Evolutionary conservation across 2,113 vertebrate genomes (phyloP).

Genomic region (Etia nguti): DNA sequence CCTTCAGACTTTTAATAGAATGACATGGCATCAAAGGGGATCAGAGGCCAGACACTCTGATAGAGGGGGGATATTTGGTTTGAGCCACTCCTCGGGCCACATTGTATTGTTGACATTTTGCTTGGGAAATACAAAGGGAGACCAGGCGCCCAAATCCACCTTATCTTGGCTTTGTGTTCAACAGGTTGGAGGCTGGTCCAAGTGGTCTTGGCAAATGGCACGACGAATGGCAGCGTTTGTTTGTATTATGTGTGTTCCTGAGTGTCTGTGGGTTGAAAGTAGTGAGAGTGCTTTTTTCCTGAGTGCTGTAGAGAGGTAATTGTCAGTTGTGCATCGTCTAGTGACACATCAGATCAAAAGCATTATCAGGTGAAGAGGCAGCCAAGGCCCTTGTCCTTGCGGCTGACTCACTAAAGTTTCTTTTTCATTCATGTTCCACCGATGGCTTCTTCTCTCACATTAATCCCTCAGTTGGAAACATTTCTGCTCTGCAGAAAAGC

Average conservation of each 20-base stretch:
- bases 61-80: conserved; percentile 20
- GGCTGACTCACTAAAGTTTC: not conserved
- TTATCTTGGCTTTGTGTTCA: conserved; percentile 35
- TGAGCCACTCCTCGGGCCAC: conserved; percentile 34
- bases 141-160: not conserved
- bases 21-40: conserved; percentile 37
- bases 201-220: conserved; percentile 10
- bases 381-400: not conserved
- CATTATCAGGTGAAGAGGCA: conserved; percentile 18
- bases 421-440: not conserved
- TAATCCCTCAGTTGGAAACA: not conserved
- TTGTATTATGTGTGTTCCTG: not conserved
- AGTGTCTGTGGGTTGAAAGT: not conserved
- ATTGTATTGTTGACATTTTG: conserved; percentile 54
- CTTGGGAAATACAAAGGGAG: conserved; percentile 36
- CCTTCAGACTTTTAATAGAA: conserved; percentile 53
- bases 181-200: conserved; percentile 14
- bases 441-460: not conserved
- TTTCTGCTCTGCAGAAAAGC: not conserved
- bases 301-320: conserved; percentile 1
- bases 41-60: conserved; percentile 27
- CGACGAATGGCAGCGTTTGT: not conserved
- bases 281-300: not conserved
- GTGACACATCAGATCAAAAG: conserved; percentile 35
- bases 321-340: conserved; percentile 22